Percentiles rank a stretch among this genome's conserved stretches.
phyloP scores from a whole-genome alignment of 1,140 invertebrate species.

The Steinernema khuongi region DNA sequence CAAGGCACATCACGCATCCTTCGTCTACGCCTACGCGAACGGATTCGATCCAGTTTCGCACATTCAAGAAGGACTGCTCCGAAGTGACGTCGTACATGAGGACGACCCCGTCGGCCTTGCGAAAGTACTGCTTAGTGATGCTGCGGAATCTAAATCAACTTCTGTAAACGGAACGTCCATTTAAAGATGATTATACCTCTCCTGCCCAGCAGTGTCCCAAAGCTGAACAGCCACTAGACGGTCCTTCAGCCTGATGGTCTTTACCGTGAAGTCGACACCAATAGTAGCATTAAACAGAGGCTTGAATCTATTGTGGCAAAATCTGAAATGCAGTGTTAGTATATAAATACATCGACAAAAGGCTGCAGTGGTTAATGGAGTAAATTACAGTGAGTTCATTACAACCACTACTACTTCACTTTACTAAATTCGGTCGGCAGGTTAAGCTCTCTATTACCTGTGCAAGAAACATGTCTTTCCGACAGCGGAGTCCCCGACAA shows the following conservation, averaged over 20 bases:
- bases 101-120: conserved; percentile 69
- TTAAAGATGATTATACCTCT: conserved; percentile 59
- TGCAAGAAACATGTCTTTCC: conserved; percentile 66
- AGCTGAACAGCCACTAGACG: conserved; percentile 64
- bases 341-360: conserved; percentile 27
- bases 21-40: conserved; percentile 64
- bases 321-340: conserved; percentile 45
- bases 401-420: too few species aligned
- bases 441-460: conserved; percentile 47
- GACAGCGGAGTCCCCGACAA: conserved; percentile 66
- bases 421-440: background rate
- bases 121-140: conserved; percentile 70
- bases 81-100: conserved; percentile 69
- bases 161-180: background rate
- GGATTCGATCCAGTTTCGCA: conserved; percentile 67
- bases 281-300: conserved; percentile 64
- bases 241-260: conserved; percentile 61
- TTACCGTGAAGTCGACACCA: conserved; percentile 66
- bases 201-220: conserved; percentile 67
- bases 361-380: background rate
- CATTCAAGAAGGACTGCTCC: conserved; percentile 66
- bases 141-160: conserved; percentile 65
- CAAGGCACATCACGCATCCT: conserved; percentile 59
- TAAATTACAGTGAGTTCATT: too few species aligned
- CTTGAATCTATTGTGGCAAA: conserved; percentile 64